Evolutionary conservation across 2,113 vertebrate species (phyloP).

Genomic region (Sinocyclocheilus rhinocerous): DNA sequence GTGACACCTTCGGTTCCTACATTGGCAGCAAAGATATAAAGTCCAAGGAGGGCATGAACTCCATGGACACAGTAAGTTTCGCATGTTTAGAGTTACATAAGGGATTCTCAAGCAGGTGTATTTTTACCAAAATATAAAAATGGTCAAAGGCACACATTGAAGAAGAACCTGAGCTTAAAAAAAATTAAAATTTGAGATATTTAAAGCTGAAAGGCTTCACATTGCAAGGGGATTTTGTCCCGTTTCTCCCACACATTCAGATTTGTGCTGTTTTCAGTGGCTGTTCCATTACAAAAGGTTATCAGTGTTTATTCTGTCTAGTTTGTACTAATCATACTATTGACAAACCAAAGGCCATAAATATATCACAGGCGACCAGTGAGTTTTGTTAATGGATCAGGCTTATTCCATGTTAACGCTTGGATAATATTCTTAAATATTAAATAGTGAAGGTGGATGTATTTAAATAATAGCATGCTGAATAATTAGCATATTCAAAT

Average conservation of each 20-base stretch:
- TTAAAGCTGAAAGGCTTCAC: neutral
- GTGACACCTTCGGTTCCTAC: conserved; percentile 96
- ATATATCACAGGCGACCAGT: neutral
- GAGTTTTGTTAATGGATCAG: neutral
- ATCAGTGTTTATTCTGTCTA: conserved; percentile 42
- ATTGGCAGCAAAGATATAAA: conserved; percentile 97
- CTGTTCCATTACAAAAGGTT: conserved; percentile 28
- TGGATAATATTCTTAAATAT: neutral
- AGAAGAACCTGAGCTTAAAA: no score
- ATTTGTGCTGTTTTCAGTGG: conserved; percentile 16
- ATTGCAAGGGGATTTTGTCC: neutral
- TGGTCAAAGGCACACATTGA: no score
- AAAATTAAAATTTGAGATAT: neutral
- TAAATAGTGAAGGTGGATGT: neutral
- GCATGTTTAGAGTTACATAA: neutral
- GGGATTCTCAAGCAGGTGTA: neutral
- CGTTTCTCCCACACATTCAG: neutral
- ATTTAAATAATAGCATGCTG: neutral
- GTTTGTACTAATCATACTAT: conserved; percentile 10
- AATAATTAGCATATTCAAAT: neutral
- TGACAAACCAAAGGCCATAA: conserved; percentile 49
- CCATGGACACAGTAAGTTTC: conserved; percentile 89
- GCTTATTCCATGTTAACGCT: neutral
- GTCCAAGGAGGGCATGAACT: conserved; percentile 91
- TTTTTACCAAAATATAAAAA: neutral